A percentile compares a stretch with the other conserved stretches of the same genome.
phyloP scores from a whole-genome alignment of 2,797 vertebrate genomes.

The Labeo calbasu region DNA sequence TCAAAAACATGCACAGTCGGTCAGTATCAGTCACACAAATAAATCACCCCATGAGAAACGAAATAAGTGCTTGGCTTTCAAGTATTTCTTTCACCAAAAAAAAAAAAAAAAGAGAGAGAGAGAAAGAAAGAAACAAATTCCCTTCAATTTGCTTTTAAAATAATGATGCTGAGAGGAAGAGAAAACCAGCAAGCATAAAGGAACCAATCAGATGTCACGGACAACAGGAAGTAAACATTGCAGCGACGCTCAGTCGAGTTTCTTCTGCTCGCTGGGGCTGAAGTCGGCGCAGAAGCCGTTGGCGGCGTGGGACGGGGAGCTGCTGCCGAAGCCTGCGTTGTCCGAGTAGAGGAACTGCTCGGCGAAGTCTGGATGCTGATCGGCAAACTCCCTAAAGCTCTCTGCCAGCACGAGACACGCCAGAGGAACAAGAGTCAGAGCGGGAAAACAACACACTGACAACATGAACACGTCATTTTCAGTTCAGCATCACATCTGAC shows the following conservation, averaged over 20 bases:
- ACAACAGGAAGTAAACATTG: constrained; percentile 65
- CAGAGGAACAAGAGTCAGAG: constrained; percentile 16
- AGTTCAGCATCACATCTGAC: too few species aligned
- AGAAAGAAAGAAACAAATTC: constrained; percentile 52
- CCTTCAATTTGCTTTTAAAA: constrained; percentile 56
- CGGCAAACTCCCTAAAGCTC: constrained; percentile 86
- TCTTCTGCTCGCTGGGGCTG: constrained; percentile 84
- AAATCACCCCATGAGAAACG: constrained; percentile 65
- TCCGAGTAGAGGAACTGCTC: constrained; percentile 86
- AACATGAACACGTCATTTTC: too few species aligned
- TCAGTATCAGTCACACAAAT: constrained; percentile 59
- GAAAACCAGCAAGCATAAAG: constrained; percentile 62
- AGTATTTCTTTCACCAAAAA: constrained; percentile 72
- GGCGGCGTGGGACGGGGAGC: constrained; percentile 65
- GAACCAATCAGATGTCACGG: constrained; percentile 51
- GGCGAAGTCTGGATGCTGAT: constrained; percentile 85
- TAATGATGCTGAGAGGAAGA: constrained; percentile 38
- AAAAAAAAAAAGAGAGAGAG: constrained; percentile 42
- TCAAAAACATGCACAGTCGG: constrained; percentile 77
- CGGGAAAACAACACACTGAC: not conserved
- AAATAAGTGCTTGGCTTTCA: constrained; percentile 80
- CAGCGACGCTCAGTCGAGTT: constrained; percentile 81
- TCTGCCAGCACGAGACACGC: constrained; percentile 79
- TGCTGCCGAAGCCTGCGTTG: constrained; percentile 73
- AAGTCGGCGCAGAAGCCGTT: constrained; percentile 97